Evolutionary conservation across 2,797 vertebrate species (phyloP).

Genomic region (Enteromius trimaculatus): DNA sequence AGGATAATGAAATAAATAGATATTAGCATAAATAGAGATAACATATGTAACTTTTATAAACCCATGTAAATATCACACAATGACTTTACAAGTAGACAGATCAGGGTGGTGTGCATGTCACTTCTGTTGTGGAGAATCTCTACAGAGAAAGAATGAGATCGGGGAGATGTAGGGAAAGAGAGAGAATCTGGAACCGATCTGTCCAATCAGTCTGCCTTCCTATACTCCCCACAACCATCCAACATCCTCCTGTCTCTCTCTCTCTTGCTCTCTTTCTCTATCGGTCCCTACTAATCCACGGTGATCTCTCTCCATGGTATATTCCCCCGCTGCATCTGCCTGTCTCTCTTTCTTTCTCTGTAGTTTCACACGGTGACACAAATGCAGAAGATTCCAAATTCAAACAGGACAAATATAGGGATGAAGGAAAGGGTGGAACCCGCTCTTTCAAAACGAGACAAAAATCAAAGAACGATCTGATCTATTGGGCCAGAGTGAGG

Average conservation of each 20-base stretch:
- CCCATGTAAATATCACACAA: slow-evolving; percentile 66
- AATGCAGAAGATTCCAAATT: slow-evolving; percentile 76
- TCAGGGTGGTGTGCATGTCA: slow-evolving; percentile 63
- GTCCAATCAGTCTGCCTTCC: slow-evolving; percentile 60
- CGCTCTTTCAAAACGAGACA: slow-evolving; percentile 79
- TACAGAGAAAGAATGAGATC: slow-evolving; percentile 84
- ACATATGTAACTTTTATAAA: slow-evolving; percentile 53
- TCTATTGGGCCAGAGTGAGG: slow-evolving; percentile 72
- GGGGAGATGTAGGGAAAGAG: slow-evolving; percentile 82
- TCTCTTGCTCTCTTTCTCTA: slow-evolving; percentile 39
- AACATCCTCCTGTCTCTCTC: slow-evolving; percentile 62
- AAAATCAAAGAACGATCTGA: slow-evolving; percentile 79
- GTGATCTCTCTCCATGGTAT: slow-evolving; percentile 49
- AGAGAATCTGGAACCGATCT: slow-evolving; percentile 72
- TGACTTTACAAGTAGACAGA: slow-evolving; percentile 60
- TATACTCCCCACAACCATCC: slow-evolving; percentile 54
- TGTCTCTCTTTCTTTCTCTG: slow-evolving; percentile 86
- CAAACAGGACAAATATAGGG: slow-evolving; percentile 73
- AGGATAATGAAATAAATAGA: slow-evolving; percentile 45
- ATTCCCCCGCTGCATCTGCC: slow-evolving; percentile 69
- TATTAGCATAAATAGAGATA: slow-evolving; percentile 54
- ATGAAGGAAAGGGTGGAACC: slow-evolving; percentile 65
- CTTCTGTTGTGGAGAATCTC: slow-evolving; percentile 67
- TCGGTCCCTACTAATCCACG: neutral
- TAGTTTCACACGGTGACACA: slow-evolving; percentile 81